Conservation (phyloP, 2,797 vertebrate species). For the Australoheros facetus region DNA sequence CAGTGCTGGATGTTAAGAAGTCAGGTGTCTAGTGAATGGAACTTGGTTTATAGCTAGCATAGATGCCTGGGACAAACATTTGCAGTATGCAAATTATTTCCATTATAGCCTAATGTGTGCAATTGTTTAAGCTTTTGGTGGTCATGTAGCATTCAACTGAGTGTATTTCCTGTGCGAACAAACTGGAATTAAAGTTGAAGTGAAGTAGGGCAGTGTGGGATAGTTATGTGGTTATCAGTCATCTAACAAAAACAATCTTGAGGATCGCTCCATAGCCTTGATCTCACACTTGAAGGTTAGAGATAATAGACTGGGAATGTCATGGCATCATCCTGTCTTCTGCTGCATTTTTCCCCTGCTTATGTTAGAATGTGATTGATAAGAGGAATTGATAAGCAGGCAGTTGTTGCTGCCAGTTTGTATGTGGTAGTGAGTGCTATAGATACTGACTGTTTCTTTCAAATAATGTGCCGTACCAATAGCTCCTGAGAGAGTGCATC, state of each 20-base stretch:
- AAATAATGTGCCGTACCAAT: too few species aligned
- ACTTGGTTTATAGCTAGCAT: neutral
- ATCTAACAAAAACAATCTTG: conserved; percentile 12
- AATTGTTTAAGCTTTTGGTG: neutral
- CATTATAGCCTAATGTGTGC: neutral
- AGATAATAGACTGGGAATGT: conserved; percentile 14
- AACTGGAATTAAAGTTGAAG: neutral
- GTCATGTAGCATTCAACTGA: conserved; percentile 9
- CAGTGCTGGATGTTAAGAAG: neutral
- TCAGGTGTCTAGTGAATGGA: neutral
- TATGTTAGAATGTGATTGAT: neutral
- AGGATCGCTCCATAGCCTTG: conserved; percentile 18
- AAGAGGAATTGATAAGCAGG: too few species aligned
- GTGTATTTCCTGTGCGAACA: conserved; percentile 7
- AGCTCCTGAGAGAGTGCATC: too few species aligned
- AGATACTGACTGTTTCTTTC: neutral
- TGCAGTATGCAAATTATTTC: neutral
- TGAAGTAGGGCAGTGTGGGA: conserved; percentile 18
- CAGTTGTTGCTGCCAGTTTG: neutral
- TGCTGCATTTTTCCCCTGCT: conserved; percentile 1
- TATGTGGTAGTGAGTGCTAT: neutral
- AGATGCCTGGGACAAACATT: neutral
- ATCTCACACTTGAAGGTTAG: conserved; percentile 33
- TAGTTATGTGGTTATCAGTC: conserved; percentile 33
- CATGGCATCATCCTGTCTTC: conserved; percentile 9